These are phyloP conservation scores for Ia io DNA, from an alignment of 2,113 vertebrate genomes.

Conservation along the genomic window DNA sequence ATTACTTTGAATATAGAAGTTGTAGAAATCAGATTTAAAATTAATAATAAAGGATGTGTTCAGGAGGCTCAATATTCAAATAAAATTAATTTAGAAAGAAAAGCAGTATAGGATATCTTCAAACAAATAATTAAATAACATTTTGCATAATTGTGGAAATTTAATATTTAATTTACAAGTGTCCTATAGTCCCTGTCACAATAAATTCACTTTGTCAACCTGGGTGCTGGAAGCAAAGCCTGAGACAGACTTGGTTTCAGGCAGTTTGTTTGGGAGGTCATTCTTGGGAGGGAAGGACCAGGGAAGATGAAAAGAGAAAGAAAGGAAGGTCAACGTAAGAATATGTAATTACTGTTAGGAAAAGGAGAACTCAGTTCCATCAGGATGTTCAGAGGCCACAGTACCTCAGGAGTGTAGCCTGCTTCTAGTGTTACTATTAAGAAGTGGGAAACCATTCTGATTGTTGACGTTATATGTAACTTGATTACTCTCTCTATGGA, in stretches of 20 bases:
- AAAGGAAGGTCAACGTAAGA: neutral
- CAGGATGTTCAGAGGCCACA: neutral
- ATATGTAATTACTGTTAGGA: neutral
- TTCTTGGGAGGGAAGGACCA: neutral
- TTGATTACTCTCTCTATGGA: neutral
- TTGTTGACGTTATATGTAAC: neutral
- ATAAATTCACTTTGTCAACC: neutral
- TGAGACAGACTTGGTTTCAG: neutral
- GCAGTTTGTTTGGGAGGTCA: neutral
- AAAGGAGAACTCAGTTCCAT: neutral
- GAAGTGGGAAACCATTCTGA: neutral
- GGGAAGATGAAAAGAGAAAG: neutral
- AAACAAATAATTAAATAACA: neutral
- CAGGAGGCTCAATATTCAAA: neutral
- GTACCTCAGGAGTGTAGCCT: neutral
- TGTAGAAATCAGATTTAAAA: neutral
- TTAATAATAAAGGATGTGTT: neutral
- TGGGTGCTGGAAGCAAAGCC: neutral
- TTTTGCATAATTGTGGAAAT: neutral
- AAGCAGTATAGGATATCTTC: neutral
- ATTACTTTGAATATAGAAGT: neutral
- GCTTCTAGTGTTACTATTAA: neutral
- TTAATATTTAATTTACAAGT: neutral
- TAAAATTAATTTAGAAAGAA: neutral
- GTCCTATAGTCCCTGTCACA: neutral